These are phyloP conservation scores for Lycodopsis pacificus DNA, from an alignment of 2,797 vertebrate species.

Conservation along the genomic window DNA sequence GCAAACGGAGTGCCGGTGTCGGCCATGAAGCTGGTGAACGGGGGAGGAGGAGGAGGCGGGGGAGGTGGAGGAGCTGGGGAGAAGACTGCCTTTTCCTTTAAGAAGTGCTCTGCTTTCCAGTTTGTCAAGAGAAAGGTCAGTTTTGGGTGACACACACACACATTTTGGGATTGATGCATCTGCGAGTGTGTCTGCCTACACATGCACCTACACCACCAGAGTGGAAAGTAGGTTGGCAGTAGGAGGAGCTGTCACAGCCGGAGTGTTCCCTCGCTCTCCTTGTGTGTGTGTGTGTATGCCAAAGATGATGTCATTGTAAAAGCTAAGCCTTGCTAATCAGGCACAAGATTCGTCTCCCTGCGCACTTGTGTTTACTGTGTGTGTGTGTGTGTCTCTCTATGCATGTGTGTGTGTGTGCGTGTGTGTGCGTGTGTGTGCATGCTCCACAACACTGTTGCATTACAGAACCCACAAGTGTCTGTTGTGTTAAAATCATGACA, in stretches of 20 bases:
- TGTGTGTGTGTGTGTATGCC: slow-evolving; percentile 22
- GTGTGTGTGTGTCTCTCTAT: too few relatives aligned
- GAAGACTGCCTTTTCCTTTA: slow-evolving; percentile 91
- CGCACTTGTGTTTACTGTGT: slow-evolving; percentile 35
- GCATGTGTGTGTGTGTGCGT: too few relatives aligned
- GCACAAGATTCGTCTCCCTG: slow-evolving; percentile 35
- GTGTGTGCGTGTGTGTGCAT: slow-evolving; percentile 17
- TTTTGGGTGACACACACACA: slow-evolving; percentile 36
- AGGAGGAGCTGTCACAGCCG: slow-evolving; percentile 52
- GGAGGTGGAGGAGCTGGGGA: slow-evolving; percentile 77
- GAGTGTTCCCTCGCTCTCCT: slow-evolving; percentile 37
- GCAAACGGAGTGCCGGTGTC: slow-evolving; percentile 77
- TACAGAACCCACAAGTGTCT: slow-evolving; percentile 54
- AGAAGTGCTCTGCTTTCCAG: slow-evolving; percentile 98
- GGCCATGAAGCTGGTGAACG: slow-evolving; percentile 85
- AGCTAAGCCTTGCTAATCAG: slow-evolving; percentile 52
- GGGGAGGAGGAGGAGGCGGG: slow-evolving; percentile 61
- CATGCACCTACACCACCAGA: slow-evolving; percentile 14
- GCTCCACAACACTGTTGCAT: slow-evolving; percentile 28
- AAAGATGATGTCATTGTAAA: slow-evolving; percentile 77
- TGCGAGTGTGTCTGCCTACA: slow-evolving; percentile 17
- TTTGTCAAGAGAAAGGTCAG: slow-evolving; percentile 99
- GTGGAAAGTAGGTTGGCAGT: slow-evolving; percentile 27
- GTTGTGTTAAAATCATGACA: slow-evolving; percentile 46
- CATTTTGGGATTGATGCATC: slow-evolving; percentile 17